Evolutionary conservation across 2,113 vertebrate genomes (phyloP).

Genomic region (Cnemophilus loriae): DNA sequence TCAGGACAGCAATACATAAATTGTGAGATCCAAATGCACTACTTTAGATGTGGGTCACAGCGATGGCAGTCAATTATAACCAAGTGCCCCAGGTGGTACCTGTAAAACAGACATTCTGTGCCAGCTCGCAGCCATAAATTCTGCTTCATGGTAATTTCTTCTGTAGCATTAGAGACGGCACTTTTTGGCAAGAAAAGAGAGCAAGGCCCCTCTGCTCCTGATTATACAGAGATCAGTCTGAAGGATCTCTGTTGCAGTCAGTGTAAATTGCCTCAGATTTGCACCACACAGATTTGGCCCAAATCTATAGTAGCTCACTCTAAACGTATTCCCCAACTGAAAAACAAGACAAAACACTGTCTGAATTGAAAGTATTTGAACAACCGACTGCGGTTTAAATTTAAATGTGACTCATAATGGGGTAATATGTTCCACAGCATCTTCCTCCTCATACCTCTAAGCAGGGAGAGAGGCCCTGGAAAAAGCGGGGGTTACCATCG

Average conservation of each 20-base stretch:
- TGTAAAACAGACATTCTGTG: background rate
- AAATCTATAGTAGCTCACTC: background rate
- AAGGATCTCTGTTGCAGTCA: constrained; percentile 9
- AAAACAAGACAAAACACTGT: constrained; percentile 52
- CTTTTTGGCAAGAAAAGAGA: background rate
- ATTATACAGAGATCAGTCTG: background rate
- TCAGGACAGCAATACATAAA: background rate
- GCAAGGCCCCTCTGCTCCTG: background rate
- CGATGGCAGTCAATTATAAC: background rate
- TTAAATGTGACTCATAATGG: constrained; percentile 55
- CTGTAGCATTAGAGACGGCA: background rate
- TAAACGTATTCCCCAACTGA: background rate
- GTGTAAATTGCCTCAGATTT: constrained; percentile 55
- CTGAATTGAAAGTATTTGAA: constrained; percentile 41
- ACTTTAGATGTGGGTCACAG: background rate
- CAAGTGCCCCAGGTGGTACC: background rate
- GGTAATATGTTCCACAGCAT: constrained; percentile 31
- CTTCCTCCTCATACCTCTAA: constrained; percentile 5
- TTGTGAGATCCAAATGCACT: background rate
- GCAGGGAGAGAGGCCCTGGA: background rate
- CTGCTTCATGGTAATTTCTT: background rate
- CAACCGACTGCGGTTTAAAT: constrained; percentile 19
- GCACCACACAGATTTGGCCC: background rate
- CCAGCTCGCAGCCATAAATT: constrained; percentile 19
- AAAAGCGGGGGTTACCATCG: background rate